Evolutionary conservation across 2,113 vertebrate species (phyloP), one percentile per base, ranked within the genome.

Genomic region (Shinisaurus crocodilurus): DNA sequence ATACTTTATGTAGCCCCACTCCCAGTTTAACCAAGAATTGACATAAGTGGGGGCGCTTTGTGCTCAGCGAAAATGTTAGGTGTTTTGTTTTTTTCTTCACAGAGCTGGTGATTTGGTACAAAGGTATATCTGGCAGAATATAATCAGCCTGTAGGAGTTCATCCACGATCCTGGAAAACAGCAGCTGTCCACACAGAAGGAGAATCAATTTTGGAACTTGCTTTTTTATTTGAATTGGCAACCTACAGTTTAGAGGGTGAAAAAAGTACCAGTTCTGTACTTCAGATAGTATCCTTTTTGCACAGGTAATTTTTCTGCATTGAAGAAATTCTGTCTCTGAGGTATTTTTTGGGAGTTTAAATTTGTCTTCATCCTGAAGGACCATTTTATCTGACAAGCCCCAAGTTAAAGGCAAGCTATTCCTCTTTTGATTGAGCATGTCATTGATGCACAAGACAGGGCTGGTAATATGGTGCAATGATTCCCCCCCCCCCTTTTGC

Each of bases 361-460:
- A 85, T 93, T 93, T 88, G 40, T 82, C 91, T 90, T 87, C 87
- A 80, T 90, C 69, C n/a, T 67, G 12, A 50, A 85, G 84, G 85
- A 91, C 45, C 4, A 2, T 75, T 91, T 92, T 50, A 60, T 90
- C 83, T 87, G 91, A 90, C 81, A 90, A 80, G 57, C 27, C 40
- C 9, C 54, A 88, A 85, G 88, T 88, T n/a, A 1, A 48, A 82
- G 85, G 81, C 81, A 75, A 82, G 40, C 84, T 18, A 48, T 40
- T 75, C 48, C 54, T 50, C 85, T 70, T 18, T 5, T 86, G 7
- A 9, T 0, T 32, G 29, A 83, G 27, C 5, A 1, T 85, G 75
- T 15, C 45, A 45, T 23, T 16, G 16, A 80, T 45, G 48, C 72
- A 16, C 48, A 6, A 9, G 89, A 60, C 80, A 27, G 88, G 37